A percentile compares a stretch with the other conserved stretches of the same genome.
These are phyloP conservation scores for Girardia tigrina DNA, from an alignment of 2,888 invertebrate genomes.

Conservation along the genomic window DNA sequence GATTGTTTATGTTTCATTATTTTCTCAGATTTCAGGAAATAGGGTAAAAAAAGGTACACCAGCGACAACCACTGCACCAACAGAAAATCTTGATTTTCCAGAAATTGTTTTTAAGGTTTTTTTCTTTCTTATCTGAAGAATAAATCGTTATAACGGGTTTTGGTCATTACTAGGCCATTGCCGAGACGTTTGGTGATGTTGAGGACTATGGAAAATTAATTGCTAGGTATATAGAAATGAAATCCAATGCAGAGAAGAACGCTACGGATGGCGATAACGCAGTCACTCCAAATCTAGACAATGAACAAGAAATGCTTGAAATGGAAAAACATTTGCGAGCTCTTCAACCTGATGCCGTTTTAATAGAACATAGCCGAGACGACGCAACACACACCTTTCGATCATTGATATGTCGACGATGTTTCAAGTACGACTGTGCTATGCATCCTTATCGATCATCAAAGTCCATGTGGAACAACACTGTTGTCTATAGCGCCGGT, in stretches of 20 bases:
- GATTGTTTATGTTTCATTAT: too few species aligned
- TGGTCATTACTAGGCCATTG: not conserved
- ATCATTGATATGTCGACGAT: conserved; percentile 86
- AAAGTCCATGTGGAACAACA: conserved; percentile 36
- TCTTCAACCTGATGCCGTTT: not conserved
- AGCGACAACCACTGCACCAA: too few species aligned
- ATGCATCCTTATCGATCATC: conserved; percentile 60
- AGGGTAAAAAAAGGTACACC: too few species aligned
- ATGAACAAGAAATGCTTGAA: conserved; percentile 6
- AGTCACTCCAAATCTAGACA: conserved; percentile 1
- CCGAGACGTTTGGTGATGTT: conserved; percentile 33
- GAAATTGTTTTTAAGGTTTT: not conserved
- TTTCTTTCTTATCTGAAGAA: not conserved
- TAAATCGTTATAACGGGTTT: not conserved
- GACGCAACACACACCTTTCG: conserved; percentile 95
- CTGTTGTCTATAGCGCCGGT: not conserved
- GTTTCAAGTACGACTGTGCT: conserved; percentile 96
- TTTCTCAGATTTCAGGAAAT: too few species aligned
- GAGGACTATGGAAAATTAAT: conserved; percentile 35
- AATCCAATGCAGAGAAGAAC: not conserved
- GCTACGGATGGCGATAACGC: not conserved
- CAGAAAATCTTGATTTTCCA: conserved; percentile 13
- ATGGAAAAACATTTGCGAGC: not conserved
- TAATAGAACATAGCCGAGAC: conserved; percentile 30
- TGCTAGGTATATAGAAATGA: conserved; percentile 30